phyloP scores from a whole-genome alignment of 2,888 invertebrate genomes.

The Calameuta idolon region DNA sequence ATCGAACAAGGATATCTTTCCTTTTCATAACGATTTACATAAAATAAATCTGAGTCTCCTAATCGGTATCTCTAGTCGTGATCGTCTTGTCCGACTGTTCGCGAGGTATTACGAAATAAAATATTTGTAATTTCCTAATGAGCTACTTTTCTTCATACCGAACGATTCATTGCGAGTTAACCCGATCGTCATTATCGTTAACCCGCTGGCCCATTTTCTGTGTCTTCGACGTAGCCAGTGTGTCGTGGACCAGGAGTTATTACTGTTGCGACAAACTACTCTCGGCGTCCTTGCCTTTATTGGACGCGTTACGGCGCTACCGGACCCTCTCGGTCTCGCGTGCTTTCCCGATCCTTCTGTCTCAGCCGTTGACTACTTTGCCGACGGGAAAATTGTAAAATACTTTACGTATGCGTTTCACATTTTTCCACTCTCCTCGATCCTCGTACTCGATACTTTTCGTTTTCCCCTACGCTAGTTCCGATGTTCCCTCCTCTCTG shows the following conservation, averaged over 20 bases:
- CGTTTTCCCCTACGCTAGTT: slow-evolving; percentile 24
- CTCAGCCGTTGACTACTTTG: slow-evolving; percentile 20
- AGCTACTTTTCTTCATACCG: neutral
- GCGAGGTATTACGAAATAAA: neutral
- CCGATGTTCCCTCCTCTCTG: neutral
- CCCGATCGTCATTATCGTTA: neutral
- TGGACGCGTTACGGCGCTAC: neutral
- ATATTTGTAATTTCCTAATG: neutral
- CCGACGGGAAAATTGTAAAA: slow-evolving; percentile 37
- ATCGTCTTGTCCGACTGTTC: neutral
- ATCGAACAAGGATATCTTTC: neutral
- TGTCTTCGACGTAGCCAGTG: neutral
- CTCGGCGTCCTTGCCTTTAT: neutral
- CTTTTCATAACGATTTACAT: neutral
- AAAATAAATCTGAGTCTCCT: neutral
- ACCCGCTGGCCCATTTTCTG: neutral
- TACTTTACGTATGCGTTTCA: slow-evolving; percentile 37
- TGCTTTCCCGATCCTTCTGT: slow-evolving; percentile 19
- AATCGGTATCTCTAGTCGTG: neutral
- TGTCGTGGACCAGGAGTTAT: neutral
- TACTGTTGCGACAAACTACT: neutral
- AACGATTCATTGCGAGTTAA: neutral
- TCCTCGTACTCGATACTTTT: neutral
- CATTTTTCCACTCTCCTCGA: neutral
- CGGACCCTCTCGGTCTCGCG: neutral